Conservation (phyloP, 1,140 invertebrate species). For the Aphelenchoides fujianensis region DNA sequence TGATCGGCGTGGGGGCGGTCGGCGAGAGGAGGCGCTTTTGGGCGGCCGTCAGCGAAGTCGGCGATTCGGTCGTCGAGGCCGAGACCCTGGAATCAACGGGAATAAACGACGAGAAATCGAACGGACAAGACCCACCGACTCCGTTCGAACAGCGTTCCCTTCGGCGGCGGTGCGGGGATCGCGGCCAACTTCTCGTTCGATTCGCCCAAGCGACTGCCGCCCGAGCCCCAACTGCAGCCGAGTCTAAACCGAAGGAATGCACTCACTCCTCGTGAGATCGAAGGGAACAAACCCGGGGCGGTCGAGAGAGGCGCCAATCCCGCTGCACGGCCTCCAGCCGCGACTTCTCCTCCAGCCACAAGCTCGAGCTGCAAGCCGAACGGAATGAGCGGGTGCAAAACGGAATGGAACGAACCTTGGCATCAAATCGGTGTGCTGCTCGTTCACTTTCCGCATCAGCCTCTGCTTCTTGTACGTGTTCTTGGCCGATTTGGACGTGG, state of each 20-base stretch:
- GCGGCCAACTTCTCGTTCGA: background rate
- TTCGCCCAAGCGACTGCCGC: conserved; percentile 21
- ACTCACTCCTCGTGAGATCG: conserved; percentile 17
- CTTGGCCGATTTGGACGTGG: background rate
- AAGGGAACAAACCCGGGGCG: conserved; percentile 42
- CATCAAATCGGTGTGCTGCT: conserved; percentile 15
- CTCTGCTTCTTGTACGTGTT: conserved; percentile 1
- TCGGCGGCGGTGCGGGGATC: background rate
- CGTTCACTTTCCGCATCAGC: conserved; percentile 19
- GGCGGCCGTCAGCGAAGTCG: background rate
- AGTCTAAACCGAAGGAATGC: conserved; percentile 20
- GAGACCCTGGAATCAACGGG: conserved; percentile 1
- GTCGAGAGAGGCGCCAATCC: conserved; percentile 57
- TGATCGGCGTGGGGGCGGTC: background rate
- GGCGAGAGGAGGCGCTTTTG: background rate
- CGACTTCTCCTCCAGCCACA: conserved; percentile 50
- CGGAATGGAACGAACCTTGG: conserved; percentile 13
- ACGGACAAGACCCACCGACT: conserved; percentile 22
- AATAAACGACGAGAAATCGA: conserved; percentile 30
- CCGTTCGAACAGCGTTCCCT: conserved; percentile 36
- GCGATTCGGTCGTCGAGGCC: background rate
- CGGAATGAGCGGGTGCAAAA: background rate
- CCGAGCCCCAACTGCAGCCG: conserved; percentile 3
- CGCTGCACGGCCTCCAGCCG: conserved; percentile 60
- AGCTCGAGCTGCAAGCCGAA: conserved; percentile 9